Conservation (phyloP, 1,140 invertebrate species). For the Drosophila pseudoobscura region DNA sequence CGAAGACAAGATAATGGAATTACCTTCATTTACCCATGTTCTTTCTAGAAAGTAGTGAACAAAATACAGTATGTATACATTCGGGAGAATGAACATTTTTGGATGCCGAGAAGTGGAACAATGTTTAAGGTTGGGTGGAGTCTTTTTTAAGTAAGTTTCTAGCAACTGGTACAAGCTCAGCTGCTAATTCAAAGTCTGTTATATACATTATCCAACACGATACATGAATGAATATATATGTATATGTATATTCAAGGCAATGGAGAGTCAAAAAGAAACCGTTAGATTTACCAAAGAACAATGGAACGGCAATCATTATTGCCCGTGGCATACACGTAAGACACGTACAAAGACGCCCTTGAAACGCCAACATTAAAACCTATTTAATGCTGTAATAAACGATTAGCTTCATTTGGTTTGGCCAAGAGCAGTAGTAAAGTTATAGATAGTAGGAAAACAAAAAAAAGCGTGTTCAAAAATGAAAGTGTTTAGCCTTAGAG, state of each 20-base stretch:
- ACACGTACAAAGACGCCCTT: constrained; percentile 30
- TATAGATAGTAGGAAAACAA: constrained; percentile 1
- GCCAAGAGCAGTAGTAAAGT: constrained; percentile 12
- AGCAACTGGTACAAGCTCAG: no score
- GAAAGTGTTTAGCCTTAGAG: constrained; percentile 37
- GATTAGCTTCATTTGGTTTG: constrained; percentile 28
- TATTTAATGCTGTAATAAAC: constrained; percentile 37
- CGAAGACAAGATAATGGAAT: neutral
- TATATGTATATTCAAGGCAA: constrained; percentile 14
- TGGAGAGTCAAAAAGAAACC: constrained; percentile 5
- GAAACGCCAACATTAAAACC: constrained; percentile 45
- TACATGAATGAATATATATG: no score
- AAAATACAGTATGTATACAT: no score
- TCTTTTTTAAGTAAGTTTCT: no score
- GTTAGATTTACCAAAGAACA: constrained; percentile 41
- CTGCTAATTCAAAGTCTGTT: no score
- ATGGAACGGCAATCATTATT: constrained; percentile 21
- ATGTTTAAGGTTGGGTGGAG: no score
- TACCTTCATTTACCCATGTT: no score
- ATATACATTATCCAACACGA: neutral
- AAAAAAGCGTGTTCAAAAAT: constrained; percentile 10
- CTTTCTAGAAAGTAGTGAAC: no score
- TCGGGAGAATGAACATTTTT: no score
- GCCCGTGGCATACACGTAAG: constrained; percentile 11
- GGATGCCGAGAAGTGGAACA: no score